Evolutionary conservation across 2,113 vertebrate genomes (phyloP), one percentile per base, ranked within the genome.

Genomic region (Synodontis membranacea): DNA sequence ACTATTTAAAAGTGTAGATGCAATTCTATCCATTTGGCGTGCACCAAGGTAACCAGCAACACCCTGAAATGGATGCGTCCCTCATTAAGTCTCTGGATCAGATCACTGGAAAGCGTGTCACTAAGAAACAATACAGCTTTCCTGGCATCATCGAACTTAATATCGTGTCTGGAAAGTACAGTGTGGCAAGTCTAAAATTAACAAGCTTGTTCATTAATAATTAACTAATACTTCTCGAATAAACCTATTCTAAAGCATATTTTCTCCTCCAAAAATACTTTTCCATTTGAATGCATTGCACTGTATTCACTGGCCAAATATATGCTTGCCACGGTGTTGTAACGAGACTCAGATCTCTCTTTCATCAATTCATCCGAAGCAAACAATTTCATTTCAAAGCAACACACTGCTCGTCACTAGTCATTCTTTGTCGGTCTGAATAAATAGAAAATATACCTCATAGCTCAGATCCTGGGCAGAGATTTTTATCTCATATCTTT

Each of bases 51-150:
- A 86, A 89, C 78, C 80, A 86, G 78, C 54, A 84, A 82, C 84
- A 86, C 82, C 76, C 74, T 90, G 88, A 89, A 89, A 88, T 80
- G 21, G 70, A 88, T 28, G 54, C 70, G 80, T 60, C 19, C 58
- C 83, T 88, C 83, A 88, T 84, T 72, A 88, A 84, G 79, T 80
- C 39, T 44, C 58, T 74, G 72, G 86, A 75, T 88, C 82, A 86
- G 64, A 84, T 88, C 56, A 37, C 39, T 23, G 75, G 54, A 44
- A 85, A 66, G 37, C 60, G 70, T 23, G 58, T 60, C 42, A 54
- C 79, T 60, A 64, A 31, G 17, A 76, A 80, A 78, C 34, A 75
- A 68, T 54, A 31, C 37, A 54, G 78, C n/a, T 80, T 80, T 31
- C 58, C 50, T 80, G n/a, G 31, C 31, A 66, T 86, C 7, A 44